A percentile compares a stretch with the other conserved stretches of the same genome.
Conservation (phyloP, 1,140 invertebrate species). For the Teleogryllus occipitalis region DNA sequence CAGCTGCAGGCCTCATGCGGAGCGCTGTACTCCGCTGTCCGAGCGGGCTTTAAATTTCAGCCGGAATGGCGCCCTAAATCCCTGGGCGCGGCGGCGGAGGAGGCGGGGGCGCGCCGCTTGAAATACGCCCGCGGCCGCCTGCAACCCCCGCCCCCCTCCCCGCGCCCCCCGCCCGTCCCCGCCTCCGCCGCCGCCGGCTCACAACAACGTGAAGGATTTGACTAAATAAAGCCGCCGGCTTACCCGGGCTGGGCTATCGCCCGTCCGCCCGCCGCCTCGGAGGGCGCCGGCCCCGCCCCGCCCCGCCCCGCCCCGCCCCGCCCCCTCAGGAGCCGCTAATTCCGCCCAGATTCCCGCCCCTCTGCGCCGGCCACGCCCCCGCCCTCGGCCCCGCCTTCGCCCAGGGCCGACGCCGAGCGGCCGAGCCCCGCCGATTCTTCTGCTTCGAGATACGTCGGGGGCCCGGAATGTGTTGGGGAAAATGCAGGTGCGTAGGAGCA, state of each 20-base stretch:
- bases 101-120: conserved; percentile 7
- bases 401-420: background rate
- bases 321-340: background rate
- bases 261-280: background rate
- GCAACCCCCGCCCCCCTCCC: too few relatives aligned
- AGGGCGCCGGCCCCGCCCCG: background rate
- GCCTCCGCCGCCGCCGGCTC: background rate
- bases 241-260: background rate
- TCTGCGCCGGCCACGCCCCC: too few relatives aligned
- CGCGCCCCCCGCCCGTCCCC: background rate
- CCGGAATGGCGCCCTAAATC: conserved; percentile 13
- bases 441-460: too few relatives aligned
- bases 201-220: conserved; percentile 15
- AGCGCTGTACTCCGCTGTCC: background rate
- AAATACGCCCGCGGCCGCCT: conserved; percentile 12
- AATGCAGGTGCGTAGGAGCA: too few relatives aligned
- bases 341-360: background rate
- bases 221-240: conserved; percentile 13
- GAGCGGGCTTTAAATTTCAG: conserved; percentile 10
- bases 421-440: too few relatives aligned
- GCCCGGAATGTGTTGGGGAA: too few relatives aligned
- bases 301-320: background rate
- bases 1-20: background rate
- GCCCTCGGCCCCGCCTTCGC: background rate
- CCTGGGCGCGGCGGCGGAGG: background rate